These are phyloP conservation scores for Keiferia lycopersicella DNA, from an alignment of 2,888 invertebrate species.

Conservation along the genomic window DNA sequence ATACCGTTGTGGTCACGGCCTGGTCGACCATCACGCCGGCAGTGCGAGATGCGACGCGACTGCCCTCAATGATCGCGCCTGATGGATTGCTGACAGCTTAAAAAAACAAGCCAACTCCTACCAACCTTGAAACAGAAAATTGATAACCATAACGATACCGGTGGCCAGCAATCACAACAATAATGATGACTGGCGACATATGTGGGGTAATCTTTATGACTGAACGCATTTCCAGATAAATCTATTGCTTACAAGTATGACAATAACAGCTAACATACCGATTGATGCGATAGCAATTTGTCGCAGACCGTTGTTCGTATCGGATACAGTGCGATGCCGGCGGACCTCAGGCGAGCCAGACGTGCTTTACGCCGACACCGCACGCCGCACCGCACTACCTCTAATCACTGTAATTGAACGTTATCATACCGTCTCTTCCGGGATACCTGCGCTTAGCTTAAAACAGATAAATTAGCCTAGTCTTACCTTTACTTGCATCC, in stretches of 20 bases:
- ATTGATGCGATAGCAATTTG: constrained; percentile 76
- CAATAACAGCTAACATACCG: constrained; percentile 58
- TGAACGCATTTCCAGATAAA: constrained; percentile 38
- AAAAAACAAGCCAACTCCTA: neutral
- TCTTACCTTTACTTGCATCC: constrained; percentile 65
- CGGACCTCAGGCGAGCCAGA: constrained; percentile 53
- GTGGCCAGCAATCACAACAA: constrained; percentile 5
- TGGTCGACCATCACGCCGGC: constrained; percentile 28
- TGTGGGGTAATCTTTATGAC: constrained; percentile 20
- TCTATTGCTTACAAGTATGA: constrained; percentile 56
- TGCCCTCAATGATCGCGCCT: constrained; percentile 28
- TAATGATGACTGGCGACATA: neutral
- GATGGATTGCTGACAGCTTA: constrained; percentile 19
- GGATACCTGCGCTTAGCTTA: constrained; percentile 47
- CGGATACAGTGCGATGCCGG: constrained; percentile 66
- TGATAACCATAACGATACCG: neutral
- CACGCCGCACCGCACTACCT: constrained; percentile 43
- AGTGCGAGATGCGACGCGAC: constrained; percentile 20
- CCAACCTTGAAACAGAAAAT: neutral
- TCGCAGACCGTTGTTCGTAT: constrained; percentile 75
- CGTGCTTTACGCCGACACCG: constrained; percentile 38
- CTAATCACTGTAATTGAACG: constrained; percentile 65
- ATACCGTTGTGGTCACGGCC: constrained; percentile 31
- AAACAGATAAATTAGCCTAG: constrained; percentile 46
- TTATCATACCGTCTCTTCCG: constrained; percentile 55